A percentile compares a stretch with the other conserved stretches of the same genome.
phyloP scores from a whole-genome alignment of 2,113 vertebrate genomes.

The Cinclus cinclus region DNA sequence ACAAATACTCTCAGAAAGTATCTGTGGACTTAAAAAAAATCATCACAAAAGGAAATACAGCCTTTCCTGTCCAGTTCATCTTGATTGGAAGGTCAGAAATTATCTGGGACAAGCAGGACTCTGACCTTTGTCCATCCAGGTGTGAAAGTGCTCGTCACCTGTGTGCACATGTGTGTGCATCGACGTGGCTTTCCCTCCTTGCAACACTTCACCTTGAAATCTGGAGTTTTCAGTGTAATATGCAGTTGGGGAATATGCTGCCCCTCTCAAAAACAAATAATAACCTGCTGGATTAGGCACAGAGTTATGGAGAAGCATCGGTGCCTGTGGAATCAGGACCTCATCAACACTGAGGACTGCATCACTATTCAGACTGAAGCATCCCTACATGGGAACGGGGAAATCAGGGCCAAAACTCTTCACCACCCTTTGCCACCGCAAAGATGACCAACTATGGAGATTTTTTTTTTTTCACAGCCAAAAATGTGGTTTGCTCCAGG shows the following conservation, averaged over 20 bases:
- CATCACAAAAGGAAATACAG: not conserved
- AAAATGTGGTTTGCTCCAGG: constrained; percentile 37
- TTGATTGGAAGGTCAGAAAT: not conserved
- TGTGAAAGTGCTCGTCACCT: not conserved
- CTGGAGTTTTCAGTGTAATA: not conserved
- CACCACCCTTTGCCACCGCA: not conserved
- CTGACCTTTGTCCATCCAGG: not conserved
- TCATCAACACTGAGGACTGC: not conserved
- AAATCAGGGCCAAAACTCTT: constrained; percentile 20
- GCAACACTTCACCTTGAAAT: not conserved
- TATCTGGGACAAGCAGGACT: not conserved
- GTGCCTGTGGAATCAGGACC: not conserved
- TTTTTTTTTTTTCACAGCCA: not conserved
- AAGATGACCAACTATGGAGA: not conserved
- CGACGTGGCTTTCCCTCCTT: not conserved
- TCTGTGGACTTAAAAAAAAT: not conserved
- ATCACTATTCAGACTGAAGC: not conserved
- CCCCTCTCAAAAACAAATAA: not conserved
- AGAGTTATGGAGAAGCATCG: not conserved
- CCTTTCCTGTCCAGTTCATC: not conserved
- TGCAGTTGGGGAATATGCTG: not conserved
- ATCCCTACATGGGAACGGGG: not conserved
- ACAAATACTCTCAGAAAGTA: not conserved
- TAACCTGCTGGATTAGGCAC: not conserved
- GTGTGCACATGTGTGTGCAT: not conserved